Conservation (phyloP, 2,797 vertebrate species). For the Danionella dracula region DNA sequence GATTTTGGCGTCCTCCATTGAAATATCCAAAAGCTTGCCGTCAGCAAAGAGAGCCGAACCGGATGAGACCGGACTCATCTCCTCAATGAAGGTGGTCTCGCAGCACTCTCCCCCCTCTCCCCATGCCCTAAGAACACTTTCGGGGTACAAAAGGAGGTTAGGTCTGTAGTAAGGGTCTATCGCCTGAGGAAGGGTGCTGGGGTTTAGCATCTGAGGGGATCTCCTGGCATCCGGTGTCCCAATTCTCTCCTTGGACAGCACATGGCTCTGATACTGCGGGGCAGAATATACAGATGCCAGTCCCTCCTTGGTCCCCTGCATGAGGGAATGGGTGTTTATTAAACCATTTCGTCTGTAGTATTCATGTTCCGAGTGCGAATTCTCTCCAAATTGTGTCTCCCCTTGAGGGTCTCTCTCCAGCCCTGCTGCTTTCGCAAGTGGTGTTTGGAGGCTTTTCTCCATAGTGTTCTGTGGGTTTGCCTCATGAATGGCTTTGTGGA, state of each 20-base stretch:
- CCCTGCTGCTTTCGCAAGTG: conserved; percentile 40
- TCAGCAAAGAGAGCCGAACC: conserved; percentile 62
- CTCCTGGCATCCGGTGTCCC: conserved; percentile 54
- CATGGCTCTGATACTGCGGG: conserved; percentile 76
- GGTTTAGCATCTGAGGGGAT: conserved; percentile 79
- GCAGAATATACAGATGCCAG: conserved; percentile 77
- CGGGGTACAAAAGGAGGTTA: conserved; percentile 82
- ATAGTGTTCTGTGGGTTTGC: conserved; percentile 54
- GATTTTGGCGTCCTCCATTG: conserved; percentile 78
- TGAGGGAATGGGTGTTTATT: conserved; percentile 79
- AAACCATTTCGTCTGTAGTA: conserved; percentile 75
- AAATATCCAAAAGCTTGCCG: conserved; percentile 64
- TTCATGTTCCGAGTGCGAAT: conserved; percentile 38
- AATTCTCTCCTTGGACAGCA: conserved; percentile 48
- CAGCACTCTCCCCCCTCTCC: conserved; percentile 80
- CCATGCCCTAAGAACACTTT: conserved; percentile 74
- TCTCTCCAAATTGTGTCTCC: conserved; percentile 46
- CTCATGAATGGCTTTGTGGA: conserved; percentile 51
- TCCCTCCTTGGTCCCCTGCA: conserved; percentile 73
- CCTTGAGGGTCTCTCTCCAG: conserved; percentile 62
- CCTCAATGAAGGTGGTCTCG: conserved; percentile 91
- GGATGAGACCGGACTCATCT: conserved; percentile 56
- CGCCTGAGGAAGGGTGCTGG: conserved; percentile 73
- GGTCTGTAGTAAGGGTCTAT: conserved; percentile 75
- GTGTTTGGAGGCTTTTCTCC: conserved; percentile 55